Conservation (phyloP, 2,888 invertebrate genomes). For the Pantelozetes paolii region DNA sequence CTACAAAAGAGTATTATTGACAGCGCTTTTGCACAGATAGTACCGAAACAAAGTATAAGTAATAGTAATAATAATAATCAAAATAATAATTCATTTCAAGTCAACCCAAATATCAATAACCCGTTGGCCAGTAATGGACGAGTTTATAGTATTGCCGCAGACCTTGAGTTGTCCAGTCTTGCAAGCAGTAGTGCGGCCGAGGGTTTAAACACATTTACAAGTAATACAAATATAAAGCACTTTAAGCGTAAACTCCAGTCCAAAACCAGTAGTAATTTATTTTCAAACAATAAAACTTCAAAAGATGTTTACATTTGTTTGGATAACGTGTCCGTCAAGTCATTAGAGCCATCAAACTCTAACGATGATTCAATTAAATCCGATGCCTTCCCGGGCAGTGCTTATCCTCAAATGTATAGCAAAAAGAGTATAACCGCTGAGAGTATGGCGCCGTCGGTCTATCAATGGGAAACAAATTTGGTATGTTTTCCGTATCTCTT, state of each 20-base stretch:
- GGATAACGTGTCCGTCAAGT: conserved; percentile 26
- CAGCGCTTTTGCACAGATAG: conserved; percentile 49
- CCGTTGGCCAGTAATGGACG: no score
- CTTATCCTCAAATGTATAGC: background rate
- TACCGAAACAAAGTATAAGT: background rate
- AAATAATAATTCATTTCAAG: no score
- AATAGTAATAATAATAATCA: background rate
- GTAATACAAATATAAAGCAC: background rate
- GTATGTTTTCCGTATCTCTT: no score
- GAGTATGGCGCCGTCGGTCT: background rate
- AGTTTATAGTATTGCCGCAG: background rate
- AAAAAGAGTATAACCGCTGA: conserved; percentile 15
- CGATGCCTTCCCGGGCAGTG: background rate
- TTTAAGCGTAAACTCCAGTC: background rate
- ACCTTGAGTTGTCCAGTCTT: background rate
- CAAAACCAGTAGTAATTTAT: background rate
- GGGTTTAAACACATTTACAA: background rate
- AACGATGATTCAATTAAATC: background rate
- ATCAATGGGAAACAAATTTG: no score
- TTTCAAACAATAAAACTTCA: background rate
- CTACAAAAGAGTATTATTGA: conserved; percentile 57
- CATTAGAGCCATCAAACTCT: background rate
- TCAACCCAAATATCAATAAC: no score
- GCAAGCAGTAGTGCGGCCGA: background rate
- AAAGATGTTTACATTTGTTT: conserved; percentile 32